These are phyloP conservation scores for Monopterus albus DNA, from an alignment of 2,113 vertebrate species.

Conservation along the genomic window DNA sequence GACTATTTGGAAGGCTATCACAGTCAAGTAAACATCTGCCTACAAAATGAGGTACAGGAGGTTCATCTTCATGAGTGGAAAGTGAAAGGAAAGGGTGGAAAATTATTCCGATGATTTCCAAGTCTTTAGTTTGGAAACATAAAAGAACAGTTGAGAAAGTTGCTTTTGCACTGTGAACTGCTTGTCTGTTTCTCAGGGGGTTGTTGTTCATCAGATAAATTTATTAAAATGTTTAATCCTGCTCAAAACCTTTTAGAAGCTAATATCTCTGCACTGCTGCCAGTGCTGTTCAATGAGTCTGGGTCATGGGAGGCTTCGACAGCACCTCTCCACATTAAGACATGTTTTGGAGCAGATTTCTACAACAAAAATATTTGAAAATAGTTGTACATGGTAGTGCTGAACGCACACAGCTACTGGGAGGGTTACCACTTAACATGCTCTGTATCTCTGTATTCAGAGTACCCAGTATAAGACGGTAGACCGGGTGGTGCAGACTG, in stretches of 20 bases:
- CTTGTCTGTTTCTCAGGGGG: neutral
- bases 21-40: constrained; percentile 86
- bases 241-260: no score
- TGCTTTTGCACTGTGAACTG: neutral
- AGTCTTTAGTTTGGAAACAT: neutral
- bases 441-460: constrained; percentile 49
- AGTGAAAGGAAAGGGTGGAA: neutral
- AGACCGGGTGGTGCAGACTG: constrained; percentile 90
- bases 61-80: neutral
- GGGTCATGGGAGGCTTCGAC: no score
- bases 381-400: no score
- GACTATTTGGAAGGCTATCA: constrained; percentile 91
- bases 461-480: constrained; percentile 89
- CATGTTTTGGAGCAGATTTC: no score
- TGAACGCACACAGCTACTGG: no score
- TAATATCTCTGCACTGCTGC: no score
- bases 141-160: neutral
- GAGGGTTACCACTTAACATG: no score
- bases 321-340: no score
- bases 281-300: no score
- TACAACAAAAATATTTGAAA: no score
- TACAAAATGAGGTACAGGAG: constrained; percentile 88
- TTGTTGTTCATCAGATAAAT: no score
- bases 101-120: constrained; percentile 6
- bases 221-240: no score